phyloP scores from a whole-genome alignment of 2,797 vertebrate species.

The Eulemur rubriventer region DNA sequence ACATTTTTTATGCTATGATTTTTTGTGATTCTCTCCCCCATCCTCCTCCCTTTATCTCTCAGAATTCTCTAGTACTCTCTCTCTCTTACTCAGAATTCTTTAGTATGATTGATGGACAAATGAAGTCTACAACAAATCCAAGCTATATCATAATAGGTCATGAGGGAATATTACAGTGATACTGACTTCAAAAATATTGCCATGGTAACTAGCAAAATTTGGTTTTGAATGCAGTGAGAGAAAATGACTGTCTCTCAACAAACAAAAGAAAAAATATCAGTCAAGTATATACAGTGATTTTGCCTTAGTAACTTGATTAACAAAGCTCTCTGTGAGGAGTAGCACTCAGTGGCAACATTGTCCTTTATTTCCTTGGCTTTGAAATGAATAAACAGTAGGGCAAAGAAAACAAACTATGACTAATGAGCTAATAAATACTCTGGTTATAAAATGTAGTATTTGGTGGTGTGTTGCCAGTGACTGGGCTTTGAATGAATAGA shows the following conservation, averaged over 20 bases:
- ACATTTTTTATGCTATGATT: not conserved
- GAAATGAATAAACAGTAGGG: slow-evolving; percentile 24
- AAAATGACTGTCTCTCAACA: slow-evolving; percentile 69
- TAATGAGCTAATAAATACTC: slow-evolving; percentile 9
- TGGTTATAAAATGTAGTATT: slow-evolving; percentile 45
- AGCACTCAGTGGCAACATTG: not conserved
- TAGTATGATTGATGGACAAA: slow-evolving; percentile 61
- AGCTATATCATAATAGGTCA: slow-evolving; percentile 69
- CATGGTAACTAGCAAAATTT: slow-evolving; percentile 73
- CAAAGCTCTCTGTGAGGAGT: slow-evolving; percentile 8
- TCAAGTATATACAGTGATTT: slow-evolving; percentile 33
- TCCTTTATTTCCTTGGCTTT: slow-evolving; percentile 49
- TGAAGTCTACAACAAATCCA: slow-evolving; percentile 63
- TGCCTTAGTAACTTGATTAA: slow-evolving; percentile 48
- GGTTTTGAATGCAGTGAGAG: slow-evolving; percentile 51
- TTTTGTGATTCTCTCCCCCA: not conserved
- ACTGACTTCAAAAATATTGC: slow-evolving; percentile 67
- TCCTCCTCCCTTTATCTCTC: not conserved
- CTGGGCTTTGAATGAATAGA: not conserved
- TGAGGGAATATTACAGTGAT: slow-evolving; percentile 32
- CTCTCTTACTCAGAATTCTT: slow-evolving; percentile 1
- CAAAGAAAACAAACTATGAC: not conserved
- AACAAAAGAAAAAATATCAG: slow-evolving; percentile 63
- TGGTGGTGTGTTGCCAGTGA: not conserved
- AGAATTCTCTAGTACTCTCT: not conserved